phyloP scores from a whole-genome alignment of 2,113 vertebrate species.

The Oreotrochilus melanogaster region DNA sequence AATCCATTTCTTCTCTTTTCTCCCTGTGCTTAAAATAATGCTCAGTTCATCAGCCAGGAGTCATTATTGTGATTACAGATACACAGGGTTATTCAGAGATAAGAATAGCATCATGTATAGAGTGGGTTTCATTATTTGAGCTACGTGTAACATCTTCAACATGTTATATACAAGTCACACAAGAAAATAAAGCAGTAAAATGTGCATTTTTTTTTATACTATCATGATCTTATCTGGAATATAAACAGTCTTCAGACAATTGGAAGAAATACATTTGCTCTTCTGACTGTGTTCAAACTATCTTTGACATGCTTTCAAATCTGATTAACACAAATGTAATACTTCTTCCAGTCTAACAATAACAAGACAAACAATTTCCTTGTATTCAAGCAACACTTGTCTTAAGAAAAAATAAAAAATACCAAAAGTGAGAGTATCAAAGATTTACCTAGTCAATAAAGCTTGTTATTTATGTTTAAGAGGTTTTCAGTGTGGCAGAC shows the following conservation, averaged over 20 bases:
- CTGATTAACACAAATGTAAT: neutral
- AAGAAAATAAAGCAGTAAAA: neutral
- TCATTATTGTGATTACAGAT: neutral
- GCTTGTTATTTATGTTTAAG: conserved; percentile 15
- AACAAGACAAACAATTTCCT: neutral
- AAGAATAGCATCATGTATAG: neutral
- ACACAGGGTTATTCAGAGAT: neutral
- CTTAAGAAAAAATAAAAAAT: neutral
- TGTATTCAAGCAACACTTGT: neutral
- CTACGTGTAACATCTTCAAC: neutral
- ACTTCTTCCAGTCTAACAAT: neutral
- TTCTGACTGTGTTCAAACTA: neutral
- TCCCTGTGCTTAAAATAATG: neutral
- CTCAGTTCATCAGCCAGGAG: neutral
- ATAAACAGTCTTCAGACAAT: neutral
- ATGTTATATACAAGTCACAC: fast-evolving
- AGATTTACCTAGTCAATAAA: neutral
- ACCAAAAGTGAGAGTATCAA: neutral
- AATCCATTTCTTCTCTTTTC: neutral
- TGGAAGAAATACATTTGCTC: neutral
- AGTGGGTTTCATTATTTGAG: neutral
- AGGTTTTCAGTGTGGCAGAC: neutral
- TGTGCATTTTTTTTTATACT: neutral
- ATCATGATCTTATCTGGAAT: neutral
- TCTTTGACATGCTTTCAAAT: conserved; percentile 1